A percentile compares a stretch with the other conserved stretches of the same genome.
These are phyloP conservation scores for Porphyrio hochstetteri DNA, from an alignment of 2,113 vertebrate species.

Conservation along the genomic window DNA sequence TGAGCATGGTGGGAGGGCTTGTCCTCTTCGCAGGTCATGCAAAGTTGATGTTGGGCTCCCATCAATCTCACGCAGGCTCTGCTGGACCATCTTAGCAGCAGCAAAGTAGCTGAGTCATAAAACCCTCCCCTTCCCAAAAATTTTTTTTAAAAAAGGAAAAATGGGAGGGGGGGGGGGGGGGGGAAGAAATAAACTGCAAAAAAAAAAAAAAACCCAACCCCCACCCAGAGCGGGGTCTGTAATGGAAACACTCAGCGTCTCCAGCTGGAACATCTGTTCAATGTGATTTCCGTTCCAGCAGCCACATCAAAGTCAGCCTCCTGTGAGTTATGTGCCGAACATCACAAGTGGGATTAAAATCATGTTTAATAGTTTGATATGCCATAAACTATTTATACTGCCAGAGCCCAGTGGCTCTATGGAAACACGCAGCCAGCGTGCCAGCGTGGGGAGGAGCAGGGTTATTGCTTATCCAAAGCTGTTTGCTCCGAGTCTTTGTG, in stretches of 20 bases:
- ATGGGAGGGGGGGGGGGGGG: too few species aligned
- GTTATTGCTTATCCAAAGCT: background rate
- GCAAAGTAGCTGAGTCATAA: conserved; percentile 71
- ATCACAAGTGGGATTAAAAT: conserved; percentile 79
- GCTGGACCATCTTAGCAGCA: conserved; percentile 13
- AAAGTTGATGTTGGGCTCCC: background rate
- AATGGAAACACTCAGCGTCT: conserved; percentile 62
- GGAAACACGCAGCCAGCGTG: conserved; percentile 10
- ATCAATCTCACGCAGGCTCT: background rate
- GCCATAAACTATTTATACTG: conserved; percentile 77
- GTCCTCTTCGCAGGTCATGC: background rate
- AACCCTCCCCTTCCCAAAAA: background rate
- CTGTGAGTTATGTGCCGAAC: conserved; percentile 59
- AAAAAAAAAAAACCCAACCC: background rate
- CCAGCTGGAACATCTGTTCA: conserved; percentile 78
- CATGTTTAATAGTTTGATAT: conserved; percentile 76
- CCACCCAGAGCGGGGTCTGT: background rate
- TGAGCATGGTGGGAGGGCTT: background rate
- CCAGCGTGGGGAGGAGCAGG: background rate
- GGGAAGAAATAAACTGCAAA: background rate
- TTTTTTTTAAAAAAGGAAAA: background rate
- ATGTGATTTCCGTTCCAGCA: conserved; percentile 70
- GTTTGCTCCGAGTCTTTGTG: background rate
- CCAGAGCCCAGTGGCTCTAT: conserved; percentile 36
- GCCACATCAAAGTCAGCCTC: conserved; percentile 76